These are phyloP conservation scores for Percina caprodes DNA, from an alignment of 2,113 vertebrate species.

Conservation along the genomic window DNA sequence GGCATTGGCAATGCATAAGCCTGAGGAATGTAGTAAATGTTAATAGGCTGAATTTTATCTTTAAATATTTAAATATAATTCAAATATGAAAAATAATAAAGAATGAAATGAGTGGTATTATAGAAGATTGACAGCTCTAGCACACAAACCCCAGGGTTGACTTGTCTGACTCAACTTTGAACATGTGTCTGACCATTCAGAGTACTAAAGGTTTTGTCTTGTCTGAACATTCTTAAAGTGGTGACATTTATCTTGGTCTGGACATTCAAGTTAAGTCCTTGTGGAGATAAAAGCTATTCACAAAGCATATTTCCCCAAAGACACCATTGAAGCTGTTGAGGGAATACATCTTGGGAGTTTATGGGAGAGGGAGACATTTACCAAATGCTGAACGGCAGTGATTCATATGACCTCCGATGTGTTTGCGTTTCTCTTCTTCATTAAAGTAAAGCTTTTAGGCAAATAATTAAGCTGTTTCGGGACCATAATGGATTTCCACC, in stretches of 20 bases:
- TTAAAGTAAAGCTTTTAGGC: constrained; percentile 26
- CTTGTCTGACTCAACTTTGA: not conserved
- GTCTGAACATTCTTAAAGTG: not conserved
- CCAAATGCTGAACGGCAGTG: not conserved
- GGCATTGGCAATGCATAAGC: too few species aligned
- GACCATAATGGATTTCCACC: constrained; percentile 41
- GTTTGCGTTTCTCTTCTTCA: constrained; percentile 3
- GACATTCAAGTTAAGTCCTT: constrained; percentile 7
- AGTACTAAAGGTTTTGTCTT: not conserved
- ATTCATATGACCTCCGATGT: not conserved
- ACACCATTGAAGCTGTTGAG: not conserved
- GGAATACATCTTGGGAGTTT: constrained; percentile 9
- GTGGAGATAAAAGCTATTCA: not conserved
- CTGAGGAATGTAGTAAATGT: too few species aligned
- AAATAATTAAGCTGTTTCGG: constrained; percentile 7
- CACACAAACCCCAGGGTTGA: not conserved
- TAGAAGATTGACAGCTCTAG: too few species aligned
- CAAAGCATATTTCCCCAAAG: not conserved
- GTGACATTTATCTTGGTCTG: not conserved
- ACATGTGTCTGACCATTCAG: not conserved
- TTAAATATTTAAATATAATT: too few species aligned
- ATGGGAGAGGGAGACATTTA: not conserved
- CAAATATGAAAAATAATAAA: too few species aligned
- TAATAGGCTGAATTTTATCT: too few species aligned
- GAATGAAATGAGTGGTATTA: too few species aligned